phyloP scores from a whole-genome alignment of 2,113 vertebrate genomes.

The Pelvicachromis taeniatus region DNA sequence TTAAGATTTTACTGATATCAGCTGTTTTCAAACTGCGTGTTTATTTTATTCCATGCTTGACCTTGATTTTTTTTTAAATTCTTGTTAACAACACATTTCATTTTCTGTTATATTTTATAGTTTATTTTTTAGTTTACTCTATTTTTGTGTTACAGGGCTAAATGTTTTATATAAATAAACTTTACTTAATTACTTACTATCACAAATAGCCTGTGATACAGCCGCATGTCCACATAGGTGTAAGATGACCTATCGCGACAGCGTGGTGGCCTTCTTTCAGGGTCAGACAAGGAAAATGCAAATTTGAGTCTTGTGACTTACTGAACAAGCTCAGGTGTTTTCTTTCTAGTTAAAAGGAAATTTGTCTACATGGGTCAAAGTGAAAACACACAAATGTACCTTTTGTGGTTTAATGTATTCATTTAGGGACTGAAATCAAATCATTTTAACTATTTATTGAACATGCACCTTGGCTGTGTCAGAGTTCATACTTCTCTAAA shows the following conservation, averaged over 20 bases:
- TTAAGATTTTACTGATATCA: neutral
- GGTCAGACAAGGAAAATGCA: neutral
- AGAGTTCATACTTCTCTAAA: rapidly evolving
- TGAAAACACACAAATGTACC: rapidly evolving
- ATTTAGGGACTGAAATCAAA: rapidly evolving
- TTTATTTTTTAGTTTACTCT: rapidly evolving
- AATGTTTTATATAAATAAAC: no score
- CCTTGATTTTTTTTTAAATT: neutral
- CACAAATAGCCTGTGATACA: rapidly evolving
- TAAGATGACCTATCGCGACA: neutral
- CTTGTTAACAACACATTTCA: neutral
- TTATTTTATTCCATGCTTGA: neutral
- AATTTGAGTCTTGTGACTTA: rapidly evolving
- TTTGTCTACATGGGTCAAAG: neutral
- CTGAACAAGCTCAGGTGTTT: neutral
- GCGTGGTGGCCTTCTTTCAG: rapidly evolving
- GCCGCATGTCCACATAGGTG: rapidly evolving
- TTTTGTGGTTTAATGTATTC: rapidly evolving
- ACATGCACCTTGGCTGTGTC: rapidly evolving
- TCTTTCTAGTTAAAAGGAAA: neutral
- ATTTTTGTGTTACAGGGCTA: neutral
- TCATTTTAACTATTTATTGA: neutral
- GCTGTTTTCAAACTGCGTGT: neutral
- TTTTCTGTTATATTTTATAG: neutral
- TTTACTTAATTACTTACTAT: no score